phyloP scores from a whole-genome alignment of 2,113 vertebrate genomes.

The Megalops atlanticus region DNA sequence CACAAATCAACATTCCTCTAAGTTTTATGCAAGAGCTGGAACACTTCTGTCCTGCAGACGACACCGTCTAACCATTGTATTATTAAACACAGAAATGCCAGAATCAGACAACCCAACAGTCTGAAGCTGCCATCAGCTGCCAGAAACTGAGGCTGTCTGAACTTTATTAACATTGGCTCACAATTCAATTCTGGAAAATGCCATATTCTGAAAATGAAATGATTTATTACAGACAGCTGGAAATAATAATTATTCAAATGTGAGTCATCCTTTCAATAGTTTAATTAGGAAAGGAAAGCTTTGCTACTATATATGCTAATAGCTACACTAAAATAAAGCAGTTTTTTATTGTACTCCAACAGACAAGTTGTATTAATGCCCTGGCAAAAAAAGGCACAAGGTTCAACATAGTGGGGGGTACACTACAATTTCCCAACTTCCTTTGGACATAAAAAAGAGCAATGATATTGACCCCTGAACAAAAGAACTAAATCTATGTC shows the following conservation, averaged over 20 bases:
- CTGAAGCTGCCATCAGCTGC: not conserved
- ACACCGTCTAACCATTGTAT: too few species aligned
- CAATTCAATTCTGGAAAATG: not conserved
- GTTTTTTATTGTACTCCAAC: conserved; percentile 26
- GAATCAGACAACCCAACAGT: not conserved
- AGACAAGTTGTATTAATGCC: conserved; percentile 3
- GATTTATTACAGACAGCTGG: conserved; percentile 49
- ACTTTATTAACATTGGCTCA: not conserved
- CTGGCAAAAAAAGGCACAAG: conserved; percentile 12
- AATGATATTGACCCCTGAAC: conserved; percentile 80
- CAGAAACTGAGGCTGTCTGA: not conserved
- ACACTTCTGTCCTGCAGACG: too few species aligned
- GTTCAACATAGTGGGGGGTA: conserved; percentile 38
- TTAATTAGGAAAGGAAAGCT: conserved; percentile 64
- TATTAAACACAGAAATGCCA: not conserved
- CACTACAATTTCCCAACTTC: conserved; percentile 44
- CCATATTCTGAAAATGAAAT: conserved; percentile 25
- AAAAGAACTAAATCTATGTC: conserved; percentile 79
- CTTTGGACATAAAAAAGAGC: conserved; percentile 65
- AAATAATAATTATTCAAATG: conserved; percentile 61
- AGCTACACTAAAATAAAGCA: conserved; percentile 46
- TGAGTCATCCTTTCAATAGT: conserved; percentile 58
- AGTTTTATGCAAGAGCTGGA: too few species aligned
- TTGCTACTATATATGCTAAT: conserved; percentile 66
- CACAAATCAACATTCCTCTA: too few species aligned